Evolutionary conservation across 2,888 invertebrate species (phyloP).

Genomic region (Electrophaes corylata): DNA sequence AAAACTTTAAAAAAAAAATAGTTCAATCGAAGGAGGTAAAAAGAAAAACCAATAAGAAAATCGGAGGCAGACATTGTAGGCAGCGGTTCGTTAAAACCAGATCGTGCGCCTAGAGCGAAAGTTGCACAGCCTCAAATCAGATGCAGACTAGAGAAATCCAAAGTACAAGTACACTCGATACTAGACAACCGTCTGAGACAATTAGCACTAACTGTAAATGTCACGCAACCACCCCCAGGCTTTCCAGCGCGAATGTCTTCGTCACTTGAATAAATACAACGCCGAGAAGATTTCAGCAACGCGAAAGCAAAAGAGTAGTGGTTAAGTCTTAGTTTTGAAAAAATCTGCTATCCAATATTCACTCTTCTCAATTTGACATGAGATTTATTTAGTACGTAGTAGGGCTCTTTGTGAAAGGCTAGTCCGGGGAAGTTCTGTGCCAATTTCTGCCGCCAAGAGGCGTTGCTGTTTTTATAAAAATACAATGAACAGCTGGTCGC

Average conservation of each 20-base stretch:
- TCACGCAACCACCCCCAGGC: slow-evolving; percentile 64
- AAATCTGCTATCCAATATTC: not conserved
- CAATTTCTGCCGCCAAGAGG: too few relatives aligned
- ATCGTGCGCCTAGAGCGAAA: slow-evolving; percentile 74
- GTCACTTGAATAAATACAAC: slow-evolving; percentile 24
- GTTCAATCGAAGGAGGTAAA: slow-evolving; percentile 30
- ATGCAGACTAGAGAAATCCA: slow-evolving; percentile 69
- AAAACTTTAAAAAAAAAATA: not conserved
- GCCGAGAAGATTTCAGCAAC: slow-evolving; percentile 10
- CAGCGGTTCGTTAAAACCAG: slow-evolving; percentile 60
- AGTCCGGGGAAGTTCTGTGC: too few relatives aligned
- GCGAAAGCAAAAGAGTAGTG: not conserved
- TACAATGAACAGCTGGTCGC: too few relatives aligned
- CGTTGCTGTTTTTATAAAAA: too few relatives aligned
- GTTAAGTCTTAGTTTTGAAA: not conserved
- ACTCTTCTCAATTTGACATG: too few relatives aligned
- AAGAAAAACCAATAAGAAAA: slow-evolving; percentile 43
- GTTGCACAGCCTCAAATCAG: slow-evolving; percentile 73
- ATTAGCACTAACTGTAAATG: slow-evolving; percentile 74
- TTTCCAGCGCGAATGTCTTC: slow-evolving; percentile 41
- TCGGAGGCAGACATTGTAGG: slow-evolving; percentile 37
- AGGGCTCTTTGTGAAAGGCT: too few relatives aligned
- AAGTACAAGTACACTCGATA: slow-evolving; percentile 65
- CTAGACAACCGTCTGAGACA: slow-evolving; percentile 62
- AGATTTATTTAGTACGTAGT: too few relatives aligned